phyloP scores from a whole-genome alignment of 2,888 invertebrate genomes.

The Pemphredon lugubris region DNA sequence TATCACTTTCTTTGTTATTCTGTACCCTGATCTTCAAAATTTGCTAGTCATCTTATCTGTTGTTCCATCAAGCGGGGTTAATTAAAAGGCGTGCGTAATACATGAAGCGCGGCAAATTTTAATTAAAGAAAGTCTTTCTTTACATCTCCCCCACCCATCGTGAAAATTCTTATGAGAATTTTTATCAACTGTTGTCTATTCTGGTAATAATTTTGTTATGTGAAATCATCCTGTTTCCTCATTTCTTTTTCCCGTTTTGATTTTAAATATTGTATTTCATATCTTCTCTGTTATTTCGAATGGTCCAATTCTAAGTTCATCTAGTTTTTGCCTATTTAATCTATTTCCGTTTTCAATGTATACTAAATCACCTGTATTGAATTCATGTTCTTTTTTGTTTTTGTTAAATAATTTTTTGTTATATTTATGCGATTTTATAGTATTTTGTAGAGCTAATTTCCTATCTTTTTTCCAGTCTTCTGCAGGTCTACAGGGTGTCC shows the following conservation, averaged over 20 bases:
- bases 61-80: too few relatives aligned
- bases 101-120: too few relatives aligned
- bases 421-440: slow-evolving; percentile 11
- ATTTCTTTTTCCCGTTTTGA: slow-evolving; percentile 9
- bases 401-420: slow-evolving; percentile 21
- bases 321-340: slow-evolving; percentile 15
- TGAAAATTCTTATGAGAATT: too few relatives aligned
- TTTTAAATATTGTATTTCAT: slow-evolving; percentile 14
- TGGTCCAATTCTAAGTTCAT: slow-evolving; percentile 23
- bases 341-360: slow-evolving; percentile 18
- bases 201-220: slow-evolving; percentile 9
- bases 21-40: too few relatives aligned
- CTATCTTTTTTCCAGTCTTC: background rate
- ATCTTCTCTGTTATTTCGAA: slow-evolving; percentile 10
- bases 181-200: background rate
- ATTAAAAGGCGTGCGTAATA: too few relatives aligned
- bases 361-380: background rate
- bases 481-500: too few relatives aligned
- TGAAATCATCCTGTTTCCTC: slow-evolving; percentile 5
- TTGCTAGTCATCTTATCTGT: too few relatives aligned
- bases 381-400: slow-evolving; percentile 13
- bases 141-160: too few relatives aligned
- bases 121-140: too few relatives aligned
- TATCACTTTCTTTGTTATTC: too few relatives aligned
- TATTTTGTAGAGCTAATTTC: background rate